These are phyloP conservation scores for Papilio protenor DNA, from an alignment of 2,888 invertebrate genomes.

Conservation along the genomic window DNA sequence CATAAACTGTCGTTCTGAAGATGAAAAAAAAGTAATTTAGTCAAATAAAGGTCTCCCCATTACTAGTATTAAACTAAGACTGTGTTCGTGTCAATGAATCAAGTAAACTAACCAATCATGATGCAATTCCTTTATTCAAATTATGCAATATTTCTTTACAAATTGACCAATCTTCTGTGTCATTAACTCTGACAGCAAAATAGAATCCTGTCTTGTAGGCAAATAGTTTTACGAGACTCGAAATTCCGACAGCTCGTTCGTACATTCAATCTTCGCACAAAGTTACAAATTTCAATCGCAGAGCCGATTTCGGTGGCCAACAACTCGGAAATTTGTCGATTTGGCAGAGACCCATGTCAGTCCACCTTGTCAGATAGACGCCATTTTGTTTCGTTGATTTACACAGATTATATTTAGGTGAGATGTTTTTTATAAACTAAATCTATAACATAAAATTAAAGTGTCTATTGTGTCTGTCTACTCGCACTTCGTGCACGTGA, in stretches of 20 bases:
- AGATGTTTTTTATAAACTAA: neutral
- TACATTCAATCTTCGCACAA: slow-evolving; percentile 20
- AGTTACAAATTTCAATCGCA: slow-evolving; percentile 31
- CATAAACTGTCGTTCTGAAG: no score
- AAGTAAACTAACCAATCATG: no score
- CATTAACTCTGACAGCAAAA: neutral
- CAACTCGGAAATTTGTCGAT: slow-evolving; percentile 30
- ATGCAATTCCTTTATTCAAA: no score
- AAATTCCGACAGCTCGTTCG: slow-evolving; percentile 14
- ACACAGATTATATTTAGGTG: neutral
- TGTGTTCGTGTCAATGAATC: no score
- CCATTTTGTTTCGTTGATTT: slow-evolving; percentile 15
- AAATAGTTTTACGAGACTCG: slow-evolving; percentile 10
- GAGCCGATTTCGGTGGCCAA: slow-evolving; percentile 19
- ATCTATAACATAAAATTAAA: no score
- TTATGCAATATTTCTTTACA: neutral
- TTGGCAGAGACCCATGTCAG: slow-evolving; percentile 22
- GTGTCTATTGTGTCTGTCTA: no score
- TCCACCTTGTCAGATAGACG: slow-evolving; percentile 4
- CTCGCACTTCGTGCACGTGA: no score
- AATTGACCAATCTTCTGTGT: neutral
- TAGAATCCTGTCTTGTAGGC: neutral
- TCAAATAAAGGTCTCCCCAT: no score
- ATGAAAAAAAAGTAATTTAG: no score
- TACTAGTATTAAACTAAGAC: no score